Evolutionary conservation across 2,113 vertebrate species (phyloP).

Genomic region (Spheniscus mendiculus): DNA sequence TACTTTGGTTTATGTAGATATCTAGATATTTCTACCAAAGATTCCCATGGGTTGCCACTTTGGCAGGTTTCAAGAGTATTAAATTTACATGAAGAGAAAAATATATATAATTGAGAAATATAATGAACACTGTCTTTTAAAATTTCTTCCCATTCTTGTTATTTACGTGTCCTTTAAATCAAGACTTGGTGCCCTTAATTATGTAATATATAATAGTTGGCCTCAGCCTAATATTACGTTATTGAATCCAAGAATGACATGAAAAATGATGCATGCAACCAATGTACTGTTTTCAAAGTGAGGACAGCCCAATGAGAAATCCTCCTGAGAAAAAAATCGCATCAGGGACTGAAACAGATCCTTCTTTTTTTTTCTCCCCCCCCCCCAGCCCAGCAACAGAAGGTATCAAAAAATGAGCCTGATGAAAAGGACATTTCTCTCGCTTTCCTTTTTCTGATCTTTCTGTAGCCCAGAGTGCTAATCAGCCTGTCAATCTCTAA

Average conservation of each 20-base stretch:
- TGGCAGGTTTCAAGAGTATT: not conserved
- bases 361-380: not conserved
- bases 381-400: conserved; percentile 14
- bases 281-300: conserved; percentile 26
- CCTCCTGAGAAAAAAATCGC: not conserved
- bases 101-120: not conserved
- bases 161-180: conserved; percentile 35
- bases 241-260: conserved; percentile 40
- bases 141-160: conserved; percentile 5
- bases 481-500: conserved; percentile 69
- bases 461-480: conserved; percentile 38
- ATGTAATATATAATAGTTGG: conserved; percentile 19
- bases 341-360: not conserved
- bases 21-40: not conserved
- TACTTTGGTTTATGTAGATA: not conserved
- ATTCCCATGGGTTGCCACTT: conserved; percentile 4
- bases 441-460: conserved; percentile 37
- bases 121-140: not conserved
- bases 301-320: conserved; percentile 43
- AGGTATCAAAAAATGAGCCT: conserved; percentile 50
- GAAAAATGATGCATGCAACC: not conserved
- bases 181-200: conserved; percentile 52
- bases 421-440: conserved; percentile 18
- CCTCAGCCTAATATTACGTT: not conserved
- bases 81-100: conserved; percentile 5